phyloP scores from a whole-genome alignment of 2,113 vertebrate species.

The Motacilla alba region DNA sequence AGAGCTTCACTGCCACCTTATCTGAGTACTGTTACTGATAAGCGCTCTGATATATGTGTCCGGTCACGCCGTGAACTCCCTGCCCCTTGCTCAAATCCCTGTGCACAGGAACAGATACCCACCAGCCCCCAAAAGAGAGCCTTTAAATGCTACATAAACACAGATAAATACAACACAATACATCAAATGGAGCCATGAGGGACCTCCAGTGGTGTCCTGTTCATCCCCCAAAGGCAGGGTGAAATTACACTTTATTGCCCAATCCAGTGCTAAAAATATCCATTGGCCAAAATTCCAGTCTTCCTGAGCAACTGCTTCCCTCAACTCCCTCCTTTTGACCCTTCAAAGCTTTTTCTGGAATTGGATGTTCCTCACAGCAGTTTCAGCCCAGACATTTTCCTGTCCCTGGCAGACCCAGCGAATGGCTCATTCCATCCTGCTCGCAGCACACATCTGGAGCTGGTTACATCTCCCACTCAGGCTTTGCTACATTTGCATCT shows the following conservation, averaged over 20 bases:
- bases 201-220: not conserved
- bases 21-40: not conserved
- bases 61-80: not conserved
- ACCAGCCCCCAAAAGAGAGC: not conserved
- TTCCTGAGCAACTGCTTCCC: not conserved
- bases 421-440: not conserved
- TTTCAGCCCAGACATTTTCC: not conserved
- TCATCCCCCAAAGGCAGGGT: not conserved
- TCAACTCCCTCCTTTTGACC: not conserved
- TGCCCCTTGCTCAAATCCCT: not conserved
- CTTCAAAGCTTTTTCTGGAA: not conserved
- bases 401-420: not conserved
- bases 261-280: slow-evolving; percentile 14
- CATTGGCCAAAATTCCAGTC: not conserved
- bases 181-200: not conserved
- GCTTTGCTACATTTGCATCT: not conserved
- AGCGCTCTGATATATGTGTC: not conserved
- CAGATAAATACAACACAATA: not conserved
- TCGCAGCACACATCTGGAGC: not conserved
- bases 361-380: not conserved
- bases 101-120: not conserved
- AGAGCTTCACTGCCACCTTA: not conserved
- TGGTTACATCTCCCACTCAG: not conserved
- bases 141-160: slow-evolving; percentile 5
- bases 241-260: slow-evolving; percentile 2